Base-by-base conservation (phyloP, 2,888 invertebrate species). In the Thera britannica region DNA sequence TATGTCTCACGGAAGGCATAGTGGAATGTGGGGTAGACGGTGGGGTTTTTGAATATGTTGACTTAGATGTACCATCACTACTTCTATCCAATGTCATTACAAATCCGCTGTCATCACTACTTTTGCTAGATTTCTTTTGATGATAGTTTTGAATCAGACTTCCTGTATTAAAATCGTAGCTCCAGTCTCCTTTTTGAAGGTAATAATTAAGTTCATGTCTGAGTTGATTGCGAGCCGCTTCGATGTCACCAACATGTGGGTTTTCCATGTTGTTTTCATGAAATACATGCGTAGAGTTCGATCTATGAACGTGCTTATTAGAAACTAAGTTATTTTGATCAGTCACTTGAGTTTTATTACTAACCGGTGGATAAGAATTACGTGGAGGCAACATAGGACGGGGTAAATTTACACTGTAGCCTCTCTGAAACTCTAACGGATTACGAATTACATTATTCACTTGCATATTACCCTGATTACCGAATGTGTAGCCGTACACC, bases 311-410 rank as follows among this genome's bases (percentile, higher is more conserved):
- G 85, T 95, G 88, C 87, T 94, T 88, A 90, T 87, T 91, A 87
- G 90, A 89, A 85, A 90, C 86, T 90, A 92, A 84, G 76, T 87
- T 92, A 88, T 84, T 89, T 83, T 90, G 90, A 88, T 92, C 90
- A 90, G 92, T 90, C 88, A 85, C 88, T 92, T 94, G 94, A 79
- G 83, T 89, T 92, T 94, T 95, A 81, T 93, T 94, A 86, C 93
- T 92, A 77, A 95, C 94, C 56, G 95, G 94, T 78, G 95, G 95
- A 85, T 95, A 95, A 77, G 95, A 95, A 89, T 95, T 95, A 81
- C 95, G 92, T 58, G 95, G 95, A 83, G 95, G 95, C 85, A 95
- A 91, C 91, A 94, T 92, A 79, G 94, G 94, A 88, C 94, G 94
- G 84, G 94, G 93, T 87, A 94, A 89, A 90, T 92, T 94, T 89